Evolutionary conservation across 2,888 invertebrate species (phyloP).

Genomic region (Formica aserva): DNA sequence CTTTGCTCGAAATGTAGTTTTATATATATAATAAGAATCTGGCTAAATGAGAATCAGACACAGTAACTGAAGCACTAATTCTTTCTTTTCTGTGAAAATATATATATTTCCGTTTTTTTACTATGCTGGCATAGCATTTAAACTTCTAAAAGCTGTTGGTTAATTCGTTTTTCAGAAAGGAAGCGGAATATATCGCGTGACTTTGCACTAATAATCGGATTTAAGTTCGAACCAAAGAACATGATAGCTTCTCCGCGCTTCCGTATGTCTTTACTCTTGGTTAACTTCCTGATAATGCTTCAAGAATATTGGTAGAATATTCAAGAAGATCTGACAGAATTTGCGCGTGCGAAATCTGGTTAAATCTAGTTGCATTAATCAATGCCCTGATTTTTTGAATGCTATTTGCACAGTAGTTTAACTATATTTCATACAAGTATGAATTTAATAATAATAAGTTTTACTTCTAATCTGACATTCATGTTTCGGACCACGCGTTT

Average conservation of each 20-base stretch:
- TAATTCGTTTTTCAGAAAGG: not conserved
- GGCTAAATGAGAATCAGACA: no score
- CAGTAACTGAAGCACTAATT: no score
- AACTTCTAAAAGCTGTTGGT: not conserved
- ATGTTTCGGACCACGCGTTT: not conserved
- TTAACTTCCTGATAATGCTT: not conserved
- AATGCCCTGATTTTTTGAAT: not conserved
- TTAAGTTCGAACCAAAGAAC: slow-evolving; percentile 8
- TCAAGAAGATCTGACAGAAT: not conserved
- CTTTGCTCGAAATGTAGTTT: not conserved
- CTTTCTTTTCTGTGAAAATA: no score
- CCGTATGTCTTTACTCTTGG: not conserved
- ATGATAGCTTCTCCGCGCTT: slow-evolving; percentile 9
- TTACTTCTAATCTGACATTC: not conserved
- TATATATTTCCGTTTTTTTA: not conserved
- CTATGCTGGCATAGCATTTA: not conserved
- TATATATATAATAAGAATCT: not conserved
- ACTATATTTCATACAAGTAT: not conserved
- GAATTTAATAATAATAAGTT: not conserved
- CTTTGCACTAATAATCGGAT: slow-evolving; percentile 2
- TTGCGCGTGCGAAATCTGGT: not conserved
- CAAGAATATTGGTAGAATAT: not conserved
- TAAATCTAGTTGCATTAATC: not conserved
- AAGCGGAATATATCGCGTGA: slow-evolving; percentile 32
- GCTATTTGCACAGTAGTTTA: not conserved